These are phyloP conservation scores for Catalaphyllia jardinei DNA, from an alignment of 64 coral and sea anemone genomes.

Conservation along the genomic window DNA sequence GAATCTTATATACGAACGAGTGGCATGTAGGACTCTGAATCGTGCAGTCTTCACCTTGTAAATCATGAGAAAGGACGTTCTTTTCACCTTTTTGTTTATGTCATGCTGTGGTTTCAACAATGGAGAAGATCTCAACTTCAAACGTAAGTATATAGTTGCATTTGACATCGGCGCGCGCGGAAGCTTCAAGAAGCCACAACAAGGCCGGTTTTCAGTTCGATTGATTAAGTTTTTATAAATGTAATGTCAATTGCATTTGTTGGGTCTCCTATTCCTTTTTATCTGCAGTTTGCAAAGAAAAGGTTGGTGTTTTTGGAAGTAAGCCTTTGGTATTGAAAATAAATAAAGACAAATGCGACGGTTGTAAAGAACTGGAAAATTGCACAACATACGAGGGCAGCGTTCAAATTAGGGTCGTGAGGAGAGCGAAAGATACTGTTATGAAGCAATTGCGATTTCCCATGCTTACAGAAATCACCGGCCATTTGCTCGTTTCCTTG, in stretches of 20 bases:
- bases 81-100: constrained; percentile 6
- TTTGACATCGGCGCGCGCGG: neutral
- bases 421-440: constrained; percentile 17
- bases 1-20: neutral
- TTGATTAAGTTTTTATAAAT: neutral
- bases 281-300: neutral
- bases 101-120: constrained; percentile 9
- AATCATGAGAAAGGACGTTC: neutral
- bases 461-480: constrained; percentile 85
- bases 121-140: constrained; percentile 22
- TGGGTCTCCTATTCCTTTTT: neutral
- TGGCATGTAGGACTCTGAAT: neutral
- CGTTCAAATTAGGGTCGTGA: constrained; percentile 68
- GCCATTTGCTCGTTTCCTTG: constrained; percentile 80
- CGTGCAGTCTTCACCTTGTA: neutral
- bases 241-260: neutral
- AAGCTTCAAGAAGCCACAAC: neutral
- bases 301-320: too few relatives aligned
- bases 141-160: neutral
- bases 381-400: constrained; percentile 88
- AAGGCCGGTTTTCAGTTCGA: neutral
- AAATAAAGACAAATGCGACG: constrained; percentile 29
- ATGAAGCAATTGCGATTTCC: constrained; percentile 84
- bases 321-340: constrained; percentile 18
- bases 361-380: constrained; percentile 63